Conservation (phyloP, 92 coral and sea anemone species). For the Zoanthus gigantus region DNA sequence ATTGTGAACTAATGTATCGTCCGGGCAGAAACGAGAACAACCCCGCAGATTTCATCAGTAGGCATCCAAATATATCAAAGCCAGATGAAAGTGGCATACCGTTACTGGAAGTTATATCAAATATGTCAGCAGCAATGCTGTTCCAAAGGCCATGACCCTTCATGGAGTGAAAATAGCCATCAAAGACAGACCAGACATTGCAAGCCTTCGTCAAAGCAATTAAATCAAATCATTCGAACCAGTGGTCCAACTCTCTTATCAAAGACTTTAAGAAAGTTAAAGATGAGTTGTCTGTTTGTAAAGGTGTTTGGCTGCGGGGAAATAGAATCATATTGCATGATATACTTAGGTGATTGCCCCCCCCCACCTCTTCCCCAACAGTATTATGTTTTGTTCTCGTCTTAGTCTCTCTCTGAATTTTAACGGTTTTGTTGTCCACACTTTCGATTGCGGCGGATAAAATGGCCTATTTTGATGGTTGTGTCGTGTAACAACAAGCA, state of each 20-base stretch:
- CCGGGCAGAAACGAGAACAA: slow-evolving; percentile 12
- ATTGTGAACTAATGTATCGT: slow-evolving; percentile 55
- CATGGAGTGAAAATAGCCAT: slow-evolving; percentile 66
- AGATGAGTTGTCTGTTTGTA: slow-evolving; percentile 41
- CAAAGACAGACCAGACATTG: slow-evolving; percentile 30
- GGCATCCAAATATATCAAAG: slow-evolving; percentile 54
- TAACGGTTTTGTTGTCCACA: no score
- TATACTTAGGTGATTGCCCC: neutral
- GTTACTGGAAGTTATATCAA: slow-evolving; percentile 62
- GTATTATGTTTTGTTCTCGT: no score
- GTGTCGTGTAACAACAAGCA: no score
- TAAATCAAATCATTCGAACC: slow-evolving; percentile 29
- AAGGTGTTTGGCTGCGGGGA: slow-evolving; percentile 30
- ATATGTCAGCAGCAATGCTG: slow-evolving; percentile 49
- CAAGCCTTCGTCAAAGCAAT: slow-evolving; percentile 30
- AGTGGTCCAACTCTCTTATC: no score
- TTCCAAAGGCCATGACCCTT: slow-evolving; percentile 64
- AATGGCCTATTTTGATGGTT: no score
- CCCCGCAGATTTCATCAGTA: slow-evolving; percentile 71
- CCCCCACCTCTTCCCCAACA: no score
- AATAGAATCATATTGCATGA: slow-evolving; percentile 58
- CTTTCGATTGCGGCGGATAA: no score
- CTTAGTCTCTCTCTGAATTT: no score
- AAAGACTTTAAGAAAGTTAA: slow-evolving; percentile 6
- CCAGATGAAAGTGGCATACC: slow-evolving; percentile 24